Conservation (phyloP, 2,113 vertebrate genomes). For the Ovibos moschatus region DNA sequence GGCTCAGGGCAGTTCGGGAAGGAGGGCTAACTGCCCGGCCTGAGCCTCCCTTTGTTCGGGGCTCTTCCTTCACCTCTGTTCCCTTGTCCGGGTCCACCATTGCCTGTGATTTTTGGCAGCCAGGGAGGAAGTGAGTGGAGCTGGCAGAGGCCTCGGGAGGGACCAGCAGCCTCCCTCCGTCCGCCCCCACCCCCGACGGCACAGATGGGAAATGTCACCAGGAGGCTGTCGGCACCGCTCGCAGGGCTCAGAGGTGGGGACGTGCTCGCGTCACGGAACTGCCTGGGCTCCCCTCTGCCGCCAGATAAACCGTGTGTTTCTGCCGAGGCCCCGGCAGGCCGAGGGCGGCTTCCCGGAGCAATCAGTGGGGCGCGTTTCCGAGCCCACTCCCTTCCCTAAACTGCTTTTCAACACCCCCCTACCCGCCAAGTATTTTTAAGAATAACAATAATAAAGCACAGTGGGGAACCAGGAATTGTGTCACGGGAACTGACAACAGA, state of each 20-base stretch:
- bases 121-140: slow-evolving; percentile 89
- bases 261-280: slow-evolving; percentile 71
- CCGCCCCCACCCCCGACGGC: slow-evolving; percentile 72
- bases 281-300: slow-evolving; percentile 60
- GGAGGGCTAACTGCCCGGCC: neutral
- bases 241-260: slow-evolving; percentile 55
- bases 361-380: neutral
- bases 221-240: slow-evolving; percentile 47
- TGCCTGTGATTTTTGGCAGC: slow-evolving; percentile 92
- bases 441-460: slow-evolving; percentile 57
- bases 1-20: neutral
- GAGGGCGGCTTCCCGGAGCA: slow-evolving; percentile 74
- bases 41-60: neutral
- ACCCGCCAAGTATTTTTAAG: neutral
- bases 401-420: slow-evolving; percentile 30
- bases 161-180: slow-evolving; percentile 74
- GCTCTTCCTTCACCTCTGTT: slow-evolving; percentile 75
- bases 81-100: slow-evolving; percentile 78
- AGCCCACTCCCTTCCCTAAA: slow-evolving; percentile 36
- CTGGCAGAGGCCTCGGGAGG: slow-evolving; percentile 79
- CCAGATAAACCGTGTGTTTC: slow-evolving; percentile 71
- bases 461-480: slow-evolving; percentile 65
- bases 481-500: slow-evolving; percentile 50
- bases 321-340: slow-evolving; percentile 65
- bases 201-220: slow-evolving; percentile 78